A percentile compares a stretch with the other conserved stretches of the same genome.
Evolutionary conservation across 1,140 invertebrate genomes (phyloP).

Genomic region (Zaprionus taronus): DNA sequence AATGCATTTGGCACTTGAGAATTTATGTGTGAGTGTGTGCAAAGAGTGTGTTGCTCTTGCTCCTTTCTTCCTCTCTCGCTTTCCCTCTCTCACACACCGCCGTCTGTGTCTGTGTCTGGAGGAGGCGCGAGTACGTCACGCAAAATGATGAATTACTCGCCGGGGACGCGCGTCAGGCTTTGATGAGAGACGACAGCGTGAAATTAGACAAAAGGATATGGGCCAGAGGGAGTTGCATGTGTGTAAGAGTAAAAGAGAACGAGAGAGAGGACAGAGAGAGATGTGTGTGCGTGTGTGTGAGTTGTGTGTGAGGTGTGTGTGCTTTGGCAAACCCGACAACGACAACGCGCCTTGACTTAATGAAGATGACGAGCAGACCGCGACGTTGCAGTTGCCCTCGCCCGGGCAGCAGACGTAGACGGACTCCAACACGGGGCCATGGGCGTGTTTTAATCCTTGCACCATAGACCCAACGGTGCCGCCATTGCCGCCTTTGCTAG

Average conservation of each 20-base stretch:
- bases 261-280: not conserved
- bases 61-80: not conserved
- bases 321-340: conserved; percentile 59
- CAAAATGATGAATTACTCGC: conserved; percentile 83
- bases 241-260: not conserved
- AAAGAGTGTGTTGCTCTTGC: conserved; percentile 6
- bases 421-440: not conserved
- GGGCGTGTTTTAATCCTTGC: conserved; percentile 68
- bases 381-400: conserved; percentile 11
- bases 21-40: conserved; percentile 53
- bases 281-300: conserved; percentile 1
- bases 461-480: conserved; percentile 43
- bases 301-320: conserved; percentile 25
- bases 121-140: conserved; percentile 70
- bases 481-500: conserved; percentile 45
- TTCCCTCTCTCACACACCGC: not conserved
- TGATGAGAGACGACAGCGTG: conserved; percentile 81
- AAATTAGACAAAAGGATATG: conserved; percentile 80
- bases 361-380: conserved; percentile 69
- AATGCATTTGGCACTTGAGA: conserved; percentile 81
- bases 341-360: conserved; percentile 76
- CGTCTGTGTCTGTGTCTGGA: conserved; percentile 14
- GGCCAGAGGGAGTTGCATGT: conserved; percentile 46
- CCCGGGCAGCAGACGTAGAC: not conserved
- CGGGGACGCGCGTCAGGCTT: conserved; percentile 80